Conservation (phyloP, 2,113 vertebrate species). For the Sardina pilchardus region DNA sequence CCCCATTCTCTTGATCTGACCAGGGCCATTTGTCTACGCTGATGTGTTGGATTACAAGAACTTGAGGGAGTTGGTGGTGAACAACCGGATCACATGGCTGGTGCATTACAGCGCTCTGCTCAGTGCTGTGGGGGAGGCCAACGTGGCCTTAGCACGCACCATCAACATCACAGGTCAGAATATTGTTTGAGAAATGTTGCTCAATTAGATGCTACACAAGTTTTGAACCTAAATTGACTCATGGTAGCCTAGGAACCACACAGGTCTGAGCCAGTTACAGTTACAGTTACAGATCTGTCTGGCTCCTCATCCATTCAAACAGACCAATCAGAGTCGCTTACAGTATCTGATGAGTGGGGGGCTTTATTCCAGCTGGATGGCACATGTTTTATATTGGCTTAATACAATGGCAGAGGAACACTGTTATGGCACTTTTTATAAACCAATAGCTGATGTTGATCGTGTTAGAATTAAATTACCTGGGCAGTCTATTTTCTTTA, state of each 20-base stretch:
- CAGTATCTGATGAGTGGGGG: too few relatives aligned
- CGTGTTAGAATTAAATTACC: too few relatives aligned
- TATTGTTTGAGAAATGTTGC: background rate
- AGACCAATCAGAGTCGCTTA: too few relatives aligned
- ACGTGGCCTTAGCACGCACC: constrained; percentile 71
- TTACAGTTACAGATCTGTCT: too few relatives aligned
- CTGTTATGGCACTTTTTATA: too few relatives aligned
- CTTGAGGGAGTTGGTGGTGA: constrained; percentile 72
- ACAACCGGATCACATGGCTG: constrained; percentile 73
- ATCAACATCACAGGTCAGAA: constrained; percentile 76
- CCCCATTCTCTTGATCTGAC: constrained; percentile 13
- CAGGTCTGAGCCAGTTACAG: too few relatives aligned
- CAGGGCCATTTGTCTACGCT: constrained; percentile 75
- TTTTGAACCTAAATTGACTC: background rate
- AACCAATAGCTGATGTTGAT: too few relatives aligned
- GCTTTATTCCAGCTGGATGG: too few relatives aligned
- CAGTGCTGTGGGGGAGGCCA: constrained; percentile 73
- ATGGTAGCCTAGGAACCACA: background rate
- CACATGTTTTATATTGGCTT: too few relatives aligned
- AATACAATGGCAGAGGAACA: too few relatives aligned
- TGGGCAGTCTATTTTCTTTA: too few relatives aligned
- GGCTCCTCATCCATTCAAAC: too few relatives aligned
- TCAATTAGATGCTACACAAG: background rate
- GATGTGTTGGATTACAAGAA: constrained; percentile 75
- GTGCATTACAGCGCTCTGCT: constrained; percentile 76